Conservation (phyloP, 2,113 vertebrate genomes). For the Menidia beryllina region DNA sequence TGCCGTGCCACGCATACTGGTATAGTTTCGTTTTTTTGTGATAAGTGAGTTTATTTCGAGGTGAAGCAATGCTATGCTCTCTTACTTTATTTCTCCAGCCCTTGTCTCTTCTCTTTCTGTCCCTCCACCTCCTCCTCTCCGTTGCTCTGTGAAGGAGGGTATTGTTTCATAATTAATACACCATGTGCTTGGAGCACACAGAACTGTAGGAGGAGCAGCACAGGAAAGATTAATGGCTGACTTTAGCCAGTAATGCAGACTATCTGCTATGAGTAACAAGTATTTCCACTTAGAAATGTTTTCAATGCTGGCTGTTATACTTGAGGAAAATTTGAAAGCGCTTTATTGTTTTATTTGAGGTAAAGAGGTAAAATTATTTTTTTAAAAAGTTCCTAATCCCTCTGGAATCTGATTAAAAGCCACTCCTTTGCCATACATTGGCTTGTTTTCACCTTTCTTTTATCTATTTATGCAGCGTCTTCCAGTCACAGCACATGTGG, state of each 20-base stretch:
- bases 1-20: no score
- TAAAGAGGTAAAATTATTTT: not conserved
- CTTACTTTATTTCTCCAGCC: slow-evolving; percentile 29
- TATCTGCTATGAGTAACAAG: slow-evolving; percentile 30
- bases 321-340: not conserved
- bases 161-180: slow-evolving; percentile 67
- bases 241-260: slow-evolving; percentile 16
- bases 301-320: not conserved
- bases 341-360: no score
- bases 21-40: not conserved
- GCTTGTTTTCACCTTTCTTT: not conserved
- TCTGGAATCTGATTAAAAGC: not conserved
- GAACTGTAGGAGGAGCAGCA: slow-evolving; percentile 18
- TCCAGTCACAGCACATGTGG: not conserved
- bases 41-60: slow-evolving; percentile 43
- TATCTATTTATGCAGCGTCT: slow-evolving; percentile 3
- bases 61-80: slow-evolving; percentile 28
- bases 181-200: slow-evolving; percentile 39
- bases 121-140: not conserved
- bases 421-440: not conserved
- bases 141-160: slow-evolving; percentile 50
- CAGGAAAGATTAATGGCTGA: slow-evolving; percentile 35
- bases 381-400: not conserved
- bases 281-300: not conserved
- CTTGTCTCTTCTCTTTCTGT: not conserved